These are phyloP conservation scores for Heliothis virescens DNA, from an alignment of 1,140 invertebrate species.

Conservation along the genomic window DNA sequence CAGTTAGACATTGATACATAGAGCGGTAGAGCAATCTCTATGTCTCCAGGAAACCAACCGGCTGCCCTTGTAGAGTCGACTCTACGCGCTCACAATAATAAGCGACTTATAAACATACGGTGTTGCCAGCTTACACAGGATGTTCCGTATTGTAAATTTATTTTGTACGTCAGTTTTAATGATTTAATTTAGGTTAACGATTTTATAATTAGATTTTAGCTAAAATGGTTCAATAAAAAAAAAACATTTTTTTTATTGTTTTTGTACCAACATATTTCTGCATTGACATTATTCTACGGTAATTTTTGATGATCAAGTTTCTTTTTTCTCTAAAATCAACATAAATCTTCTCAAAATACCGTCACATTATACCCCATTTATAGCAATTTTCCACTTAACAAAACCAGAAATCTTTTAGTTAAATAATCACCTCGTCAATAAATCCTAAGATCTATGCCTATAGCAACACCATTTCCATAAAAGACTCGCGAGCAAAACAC, in stretches of 20 bases:
- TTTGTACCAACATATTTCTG: too few relatives aligned
- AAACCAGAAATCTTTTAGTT: too few relatives aligned
- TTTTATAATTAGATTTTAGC: too few relatives aligned
- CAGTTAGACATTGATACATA: conserved; percentile 35
- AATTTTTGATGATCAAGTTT: too few relatives aligned
- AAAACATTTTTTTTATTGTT: too few relatives aligned
- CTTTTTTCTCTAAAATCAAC: too few relatives aligned
- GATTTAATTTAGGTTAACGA: background rate
- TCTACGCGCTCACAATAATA: conserved; percentile 46
- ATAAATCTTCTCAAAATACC: too few relatives aligned
- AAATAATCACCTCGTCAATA: too few relatives aligned
- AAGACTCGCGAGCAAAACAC: background rate
- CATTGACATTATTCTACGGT: too few relatives aligned
- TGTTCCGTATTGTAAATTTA: conserved; percentile 23
- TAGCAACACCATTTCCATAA: background rate
- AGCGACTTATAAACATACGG: conserved; percentile 38
- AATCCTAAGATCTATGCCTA: too few relatives aligned
- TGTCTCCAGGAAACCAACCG: conserved; percentile 43
- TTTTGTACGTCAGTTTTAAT: background rate
- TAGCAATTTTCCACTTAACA: too few relatives aligned
- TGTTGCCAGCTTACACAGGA: conserved; percentile 29
- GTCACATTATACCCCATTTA: too few relatives aligned
- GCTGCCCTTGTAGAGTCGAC: conserved; percentile 46
- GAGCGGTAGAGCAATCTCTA: conserved; percentile 43
- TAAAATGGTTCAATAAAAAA: background rate